Conservation (phyloP, 2,888 invertebrate species). For the Drosophila borborema region DNA sequence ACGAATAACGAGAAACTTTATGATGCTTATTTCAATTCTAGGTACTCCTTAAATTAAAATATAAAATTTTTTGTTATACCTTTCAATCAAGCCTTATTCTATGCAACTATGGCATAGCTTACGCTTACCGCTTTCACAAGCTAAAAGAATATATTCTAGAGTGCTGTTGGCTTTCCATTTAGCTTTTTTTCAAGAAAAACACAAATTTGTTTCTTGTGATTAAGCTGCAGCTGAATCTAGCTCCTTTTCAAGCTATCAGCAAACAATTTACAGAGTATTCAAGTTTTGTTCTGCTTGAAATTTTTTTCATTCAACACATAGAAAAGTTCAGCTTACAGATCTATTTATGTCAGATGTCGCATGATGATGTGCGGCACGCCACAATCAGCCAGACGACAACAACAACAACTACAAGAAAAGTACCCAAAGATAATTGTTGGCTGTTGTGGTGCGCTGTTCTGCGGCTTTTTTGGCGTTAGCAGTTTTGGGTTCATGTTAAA, state of each 20-base stretch:
- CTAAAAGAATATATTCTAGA: too few species aligned
- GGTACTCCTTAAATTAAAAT: too few species aligned
- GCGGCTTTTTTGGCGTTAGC: slow-evolving; percentile 34
- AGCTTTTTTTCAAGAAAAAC: too few species aligned
- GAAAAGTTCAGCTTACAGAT: slow-evolving; percentile 55
- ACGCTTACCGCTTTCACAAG: too few species aligned
- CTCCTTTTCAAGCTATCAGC: not conserved
- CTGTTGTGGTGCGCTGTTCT: slow-evolving; percentile 47
- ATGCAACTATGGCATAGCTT: too few species aligned
- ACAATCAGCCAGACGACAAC: slow-evolving; percentile 25
- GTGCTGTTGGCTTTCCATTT: too few species aligned
- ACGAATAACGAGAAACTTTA: too few species aligned
- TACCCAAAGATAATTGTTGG: slow-evolving; percentile 60
- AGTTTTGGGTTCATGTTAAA: slow-evolving; percentile 29
- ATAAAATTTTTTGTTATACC: too few species aligned
- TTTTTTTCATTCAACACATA: not conserved
- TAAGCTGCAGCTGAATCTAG: not conserved
- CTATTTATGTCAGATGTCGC: slow-evolving; percentile 56
- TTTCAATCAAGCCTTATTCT: too few species aligned
- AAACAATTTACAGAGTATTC: not conserved
- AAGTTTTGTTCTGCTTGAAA: not conserved
- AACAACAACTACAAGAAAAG: slow-evolving; percentile 13
- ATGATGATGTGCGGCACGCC: slow-evolving; percentile 49
- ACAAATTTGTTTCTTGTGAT: too few species aligned
- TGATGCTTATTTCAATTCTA: too few species aligned